phyloP scores from a whole-genome alignment of 2,797 vertebrate species.

The Oryzias sinensis region DNA sequence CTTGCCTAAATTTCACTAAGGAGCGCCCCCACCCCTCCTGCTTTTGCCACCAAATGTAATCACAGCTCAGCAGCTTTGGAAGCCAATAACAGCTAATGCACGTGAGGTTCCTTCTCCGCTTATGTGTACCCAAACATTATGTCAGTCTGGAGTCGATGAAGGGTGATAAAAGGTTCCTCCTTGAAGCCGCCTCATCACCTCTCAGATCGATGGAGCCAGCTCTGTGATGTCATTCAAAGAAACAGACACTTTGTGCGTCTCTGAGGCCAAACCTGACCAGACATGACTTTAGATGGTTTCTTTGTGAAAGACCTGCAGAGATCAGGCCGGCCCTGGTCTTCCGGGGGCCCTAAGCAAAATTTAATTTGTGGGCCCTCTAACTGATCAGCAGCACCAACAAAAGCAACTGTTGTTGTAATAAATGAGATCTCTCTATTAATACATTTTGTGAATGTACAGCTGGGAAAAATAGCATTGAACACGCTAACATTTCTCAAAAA shows the following conservation, averaged over 20 bases:
- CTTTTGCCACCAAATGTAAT: conserved; percentile 7
- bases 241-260: conserved; percentile 25
- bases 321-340: conserved; percentile 2
- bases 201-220: conserved; percentile 43
- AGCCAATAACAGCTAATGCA: conserved; percentile 16
- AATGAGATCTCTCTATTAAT: too few relatives aligned
- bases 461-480: too few relatives aligned
- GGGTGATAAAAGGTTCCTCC: conserved; percentile 6
- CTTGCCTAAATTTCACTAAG: conserved; percentile 11
- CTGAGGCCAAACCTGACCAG: conserved; percentile 35
- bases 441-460: too few relatives aligned
- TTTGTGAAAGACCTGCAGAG: not conserved
- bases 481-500: too few relatives aligned
- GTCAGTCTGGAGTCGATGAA: too few relatives aligned
- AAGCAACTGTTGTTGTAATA: too few relatives aligned
- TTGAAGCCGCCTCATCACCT: conserved; percentile 20
- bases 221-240: not conserved
- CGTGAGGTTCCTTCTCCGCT: not conserved
- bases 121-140: conserved; percentile 15
- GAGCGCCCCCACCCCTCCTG: conserved; percentile 1
- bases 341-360: not conserved
- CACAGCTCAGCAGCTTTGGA: conserved; percentile 1
- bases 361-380: too few relatives aligned
- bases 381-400: too few relatives aligned
- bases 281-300: conserved; percentile 19